Percentiles rank a stretch among this genome's conserved stretches.
Evolutionary conservation across 1,140 invertebrate genomes (phyloP).

Genomic region (Calephelis nemesis): DNA sequence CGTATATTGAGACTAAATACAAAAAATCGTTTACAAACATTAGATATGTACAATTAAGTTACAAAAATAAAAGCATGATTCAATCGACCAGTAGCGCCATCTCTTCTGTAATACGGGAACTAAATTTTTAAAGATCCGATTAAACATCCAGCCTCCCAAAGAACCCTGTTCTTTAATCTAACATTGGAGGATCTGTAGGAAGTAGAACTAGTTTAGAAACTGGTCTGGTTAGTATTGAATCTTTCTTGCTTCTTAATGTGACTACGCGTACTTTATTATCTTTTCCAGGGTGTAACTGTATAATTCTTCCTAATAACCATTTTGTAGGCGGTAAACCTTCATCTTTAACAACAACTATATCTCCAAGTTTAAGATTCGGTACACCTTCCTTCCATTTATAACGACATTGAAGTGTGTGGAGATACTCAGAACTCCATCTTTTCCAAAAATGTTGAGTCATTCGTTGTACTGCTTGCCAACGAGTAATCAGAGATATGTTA

Average conservation of each 20-base stretch:
- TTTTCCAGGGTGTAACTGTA: constrained; percentile 32
- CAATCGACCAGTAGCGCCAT: too few relatives aligned
- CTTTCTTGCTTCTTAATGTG: constrained; percentile 23
- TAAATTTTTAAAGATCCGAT: too few relatives aligned
- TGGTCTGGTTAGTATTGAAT: constrained; percentile 22
- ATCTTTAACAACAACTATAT: constrained; percentile 44
- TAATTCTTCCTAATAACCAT: constrained; percentile 51
- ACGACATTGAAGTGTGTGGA: constrained; percentile 34
- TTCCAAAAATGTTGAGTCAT: constrained; percentile 38
- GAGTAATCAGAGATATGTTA: constrained; percentile 25
- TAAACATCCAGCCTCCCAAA: too few relatives aligned
- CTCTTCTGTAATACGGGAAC: too few relatives aligned
- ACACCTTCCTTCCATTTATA: constrained; percentile 30
- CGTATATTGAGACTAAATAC: too few relatives aligned
- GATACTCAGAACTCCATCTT: constrained; percentile 37
- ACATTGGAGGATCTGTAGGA: neutral
- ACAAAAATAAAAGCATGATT: too few relatives aligned
- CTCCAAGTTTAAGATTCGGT: constrained; percentile 24
- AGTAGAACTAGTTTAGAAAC: constrained; percentile 22
- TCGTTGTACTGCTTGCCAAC: constrained; percentile 39
- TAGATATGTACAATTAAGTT: too few relatives aligned
- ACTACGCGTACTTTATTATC: constrained; percentile 27
- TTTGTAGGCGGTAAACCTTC: constrained; percentile 37
- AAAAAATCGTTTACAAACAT: too few relatives aligned
- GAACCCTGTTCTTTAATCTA: too few relatives aligned